phyloP scores from a whole-genome alignment of 2,888 invertebrate species.

The Tuta absoluta region DNA sequence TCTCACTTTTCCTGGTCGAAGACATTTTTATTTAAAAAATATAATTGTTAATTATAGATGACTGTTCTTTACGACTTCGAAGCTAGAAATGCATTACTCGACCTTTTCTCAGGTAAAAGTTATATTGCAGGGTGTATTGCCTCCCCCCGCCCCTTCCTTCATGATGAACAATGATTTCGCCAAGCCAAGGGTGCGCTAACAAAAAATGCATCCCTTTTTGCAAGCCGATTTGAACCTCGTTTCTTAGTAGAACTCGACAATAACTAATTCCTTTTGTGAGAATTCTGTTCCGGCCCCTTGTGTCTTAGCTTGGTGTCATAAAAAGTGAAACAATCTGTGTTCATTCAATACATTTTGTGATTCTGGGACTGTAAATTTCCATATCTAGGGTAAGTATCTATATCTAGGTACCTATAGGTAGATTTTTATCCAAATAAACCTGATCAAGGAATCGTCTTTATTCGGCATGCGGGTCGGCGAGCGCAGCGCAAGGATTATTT shows the following conservation, averaged over 20 bases:
- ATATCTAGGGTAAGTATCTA: too few relatives aligned
- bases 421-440: too few relatives aligned
- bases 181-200: conserved; percentile 49
- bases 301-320: conserved; percentile 37
- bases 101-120: conserved; percentile 66
- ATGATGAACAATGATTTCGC: conserved; percentile 71
- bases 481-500: too few relatives aligned
- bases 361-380: too few relatives aligned
- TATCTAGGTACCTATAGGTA: too few relatives aligned
- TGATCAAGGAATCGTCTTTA: too few relatives aligned
- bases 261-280: conserved; percentile 41
- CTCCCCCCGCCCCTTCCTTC: conserved; percentile 57
- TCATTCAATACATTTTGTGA: not conserved
- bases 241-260: conserved; percentile 51
- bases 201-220: conserved; percentile 73
- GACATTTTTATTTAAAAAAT: conserved; percentile 35
- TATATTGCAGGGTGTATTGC: conserved; percentile 69
- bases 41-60: not conserved
- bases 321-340: conserved; percentile 30
- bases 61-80: conserved; percentile 2
- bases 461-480: too few relatives aligned
- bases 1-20: conserved; percentile 49
- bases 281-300: conserved; percentile 28
- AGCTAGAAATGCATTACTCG: conserved; percentile 32
- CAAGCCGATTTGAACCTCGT: conserved; percentile 65